phyloP scores from a whole-genome alignment of 2,888 invertebrate species.

The Antheraea assamensis region DNA sequence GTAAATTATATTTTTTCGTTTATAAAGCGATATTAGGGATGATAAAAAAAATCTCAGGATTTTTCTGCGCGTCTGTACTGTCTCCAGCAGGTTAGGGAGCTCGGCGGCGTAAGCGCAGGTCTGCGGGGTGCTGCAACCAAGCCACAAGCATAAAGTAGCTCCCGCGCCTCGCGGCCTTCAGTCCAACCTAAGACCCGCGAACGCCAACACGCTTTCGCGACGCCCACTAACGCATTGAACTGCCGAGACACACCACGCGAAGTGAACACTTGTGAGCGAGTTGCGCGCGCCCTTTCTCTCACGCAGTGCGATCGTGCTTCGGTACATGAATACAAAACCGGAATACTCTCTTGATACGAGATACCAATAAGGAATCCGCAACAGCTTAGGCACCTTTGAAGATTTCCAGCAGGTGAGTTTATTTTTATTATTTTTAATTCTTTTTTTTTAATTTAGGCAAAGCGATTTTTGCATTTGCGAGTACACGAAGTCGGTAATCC shows the following conservation, averaged over 20 bases:
- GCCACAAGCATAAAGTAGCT: slow-evolving; percentile 67
- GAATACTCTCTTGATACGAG: slow-evolving; percentile 72
- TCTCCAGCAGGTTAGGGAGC: slow-evolving; percentile 37
- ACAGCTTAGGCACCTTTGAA: slow-evolving; percentile 56
- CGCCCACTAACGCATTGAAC: slow-evolving; percentile 66
- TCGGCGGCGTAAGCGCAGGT: slow-evolving; percentile 34
- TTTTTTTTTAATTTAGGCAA: slow-evolving; percentile 44
- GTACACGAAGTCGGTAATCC: slow-evolving; percentile 47
- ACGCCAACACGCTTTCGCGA: slow-evolving; percentile 70
- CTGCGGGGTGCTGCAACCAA: slow-evolving; percentile 54
- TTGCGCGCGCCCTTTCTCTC: slow-evolving; percentile 80
- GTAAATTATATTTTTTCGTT: not conserved
- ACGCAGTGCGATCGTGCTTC: slow-evolving; percentile 77
- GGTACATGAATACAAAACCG: slow-evolving; percentile 80
- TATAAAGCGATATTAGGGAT: not conserved
- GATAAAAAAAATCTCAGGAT: not conserved
- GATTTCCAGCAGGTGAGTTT: slow-evolving; percentile 66
- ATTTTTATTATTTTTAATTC: slow-evolving; percentile 28
- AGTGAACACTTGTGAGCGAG: slow-evolving; percentile 67
- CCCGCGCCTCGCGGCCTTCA: slow-evolving; percentile 80
- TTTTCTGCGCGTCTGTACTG: slow-evolving; percentile 15
- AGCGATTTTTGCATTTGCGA: slow-evolving; percentile 57
- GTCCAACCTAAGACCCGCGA: slow-evolving; percentile 69
- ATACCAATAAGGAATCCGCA: slow-evolving; percentile 60
- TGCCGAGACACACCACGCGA: slow-evolving; percentile 69